Conservation (phyloP, 64 coral and sea anemone species). For the Porites australiensis region DNA sequence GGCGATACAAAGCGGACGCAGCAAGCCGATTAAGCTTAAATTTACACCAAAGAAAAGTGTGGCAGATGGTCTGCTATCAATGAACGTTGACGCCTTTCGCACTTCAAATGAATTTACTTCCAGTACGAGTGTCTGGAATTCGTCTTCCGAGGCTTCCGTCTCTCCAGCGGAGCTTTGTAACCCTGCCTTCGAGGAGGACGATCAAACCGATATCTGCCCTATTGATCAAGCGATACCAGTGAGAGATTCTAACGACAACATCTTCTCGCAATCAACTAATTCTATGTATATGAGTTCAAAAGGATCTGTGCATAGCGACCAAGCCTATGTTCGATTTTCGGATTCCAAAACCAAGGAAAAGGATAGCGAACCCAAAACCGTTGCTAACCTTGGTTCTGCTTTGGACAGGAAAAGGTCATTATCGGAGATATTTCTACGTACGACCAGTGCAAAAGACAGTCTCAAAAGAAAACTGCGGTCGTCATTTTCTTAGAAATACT, state of each 20-base stretch:
- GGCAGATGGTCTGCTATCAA: slow-evolving; percentile 41
- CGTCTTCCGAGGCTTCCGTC: background rate
- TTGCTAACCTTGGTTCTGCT: background rate
- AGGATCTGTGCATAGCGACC: background rate
- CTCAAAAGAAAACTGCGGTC: background rate
- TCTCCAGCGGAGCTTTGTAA: slow-evolving; percentile 40
- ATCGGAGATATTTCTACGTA: slow-evolving; percentile 9
- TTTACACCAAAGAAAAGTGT: slow-evolving; percentile 29
- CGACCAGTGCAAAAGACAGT: background rate
- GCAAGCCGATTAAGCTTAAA: slow-evolving; percentile 45
- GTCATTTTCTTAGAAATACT: background rate
- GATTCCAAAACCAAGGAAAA: background rate
- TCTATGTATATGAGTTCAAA: background rate
- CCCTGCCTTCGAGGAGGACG: slow-evolving; percentile 5
- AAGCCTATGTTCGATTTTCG: background rate
- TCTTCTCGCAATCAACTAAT: background rate
- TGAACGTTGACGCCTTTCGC: slow-evolving; percentile 62
- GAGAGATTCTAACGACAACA: slow-evolving; percentile 4
- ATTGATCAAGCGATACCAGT: background rate
- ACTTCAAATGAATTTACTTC: slow-evolving; percentile 1
- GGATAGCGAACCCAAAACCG: background rate
- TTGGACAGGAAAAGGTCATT: slow-evolving; percentile 6
- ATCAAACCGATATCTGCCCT: slow-evolving; percentile 13
- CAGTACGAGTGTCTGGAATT: background rate
- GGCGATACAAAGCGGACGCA: slow-evolving; percentile 70